Evolutionary conservation across 1,140 invertebrate genomes (phyloP).

Genomic region (Coboldia fuscipes): DNA sequence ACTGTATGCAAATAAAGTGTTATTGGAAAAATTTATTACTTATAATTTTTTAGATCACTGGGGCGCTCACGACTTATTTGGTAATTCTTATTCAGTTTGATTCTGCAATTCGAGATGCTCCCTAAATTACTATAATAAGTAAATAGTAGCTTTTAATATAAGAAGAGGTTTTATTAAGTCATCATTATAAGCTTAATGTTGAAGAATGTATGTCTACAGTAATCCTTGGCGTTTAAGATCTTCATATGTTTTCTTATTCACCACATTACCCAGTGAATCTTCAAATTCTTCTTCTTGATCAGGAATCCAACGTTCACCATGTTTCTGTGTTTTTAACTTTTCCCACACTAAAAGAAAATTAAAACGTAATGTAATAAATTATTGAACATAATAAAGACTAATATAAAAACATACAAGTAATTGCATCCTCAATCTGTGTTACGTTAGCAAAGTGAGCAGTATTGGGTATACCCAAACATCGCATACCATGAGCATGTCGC

Average conservation of each 20-base stretch:
- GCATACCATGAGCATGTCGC: conserved; percentile 98
- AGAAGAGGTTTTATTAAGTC: no score
- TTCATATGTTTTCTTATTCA: conserved; percentile 95
- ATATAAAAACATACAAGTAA: conserved; percentile 44
- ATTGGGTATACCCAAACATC: conserved; percentile 96
- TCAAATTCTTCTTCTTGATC: conserved; percentile 98
- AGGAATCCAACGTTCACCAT: conserved; percentile 86
- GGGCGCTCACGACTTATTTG: no score
- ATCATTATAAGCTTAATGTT: not conserved
- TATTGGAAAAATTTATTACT: no score
- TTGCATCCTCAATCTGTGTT: conserved; percentile 95
- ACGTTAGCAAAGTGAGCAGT: conserved; percentile 99
- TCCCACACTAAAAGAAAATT: conserved; percentile 63
- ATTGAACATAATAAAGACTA: not conserved
- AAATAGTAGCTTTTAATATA: no score
- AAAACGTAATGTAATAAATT: not conserved
- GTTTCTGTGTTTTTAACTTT: conserved; percentile 87
- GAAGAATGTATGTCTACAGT: conserved; percentile 31
- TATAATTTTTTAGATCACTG: no score
- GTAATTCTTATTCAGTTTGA: no score
- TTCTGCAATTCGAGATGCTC: no score
- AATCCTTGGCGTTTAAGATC: conserved; percentile 96
- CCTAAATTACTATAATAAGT: no score
- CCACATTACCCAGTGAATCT: conserved; percentile 95
- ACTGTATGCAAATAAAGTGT: no score